Base-by-base conservation (phyloP, 2,888 invertebrate species). In the Tachina fera region DNA sequence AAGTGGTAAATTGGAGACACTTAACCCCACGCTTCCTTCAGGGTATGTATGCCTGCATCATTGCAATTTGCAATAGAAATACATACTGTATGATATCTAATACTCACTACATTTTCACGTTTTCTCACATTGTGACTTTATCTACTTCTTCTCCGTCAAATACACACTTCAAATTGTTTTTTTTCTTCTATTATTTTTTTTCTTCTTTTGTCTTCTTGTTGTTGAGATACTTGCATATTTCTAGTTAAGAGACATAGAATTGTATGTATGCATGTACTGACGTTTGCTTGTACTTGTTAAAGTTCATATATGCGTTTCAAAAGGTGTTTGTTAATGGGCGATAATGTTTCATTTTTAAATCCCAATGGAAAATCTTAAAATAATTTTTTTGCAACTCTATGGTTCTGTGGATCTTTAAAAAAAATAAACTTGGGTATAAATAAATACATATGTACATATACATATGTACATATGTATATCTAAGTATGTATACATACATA, bases 91-190 rank as follows among this genome's bases (percentile, higher is more conserved):
- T 74, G 61, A 83, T 70, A 80, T 80, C 74, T 86, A 76, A 86
- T 86, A 82, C 70, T 80, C 43, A 49, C 58, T 72, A 58, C 68
- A 43, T 81, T 84, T 83, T 87, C 63, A 79, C 51, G 71, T 81
- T 83, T 83, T 84, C 75, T 86, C 71, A 49, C 76, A 60, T 85
- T 85, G 68, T 80, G 70, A 58, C 74, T 79, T 74, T 68, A 53
- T 56, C 45, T 68, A 41, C 68, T 58, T 76, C 68, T 78, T 58
- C 41, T 68, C 10, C 56, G 56, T 78, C 56, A 65, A 60, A 76
- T 82, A 68, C 60, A 71, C 72, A 53, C 74, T 81, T 68, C n/a
- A 81, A 77, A 68, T 78, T 14, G 13, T 63, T 45, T 65, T 65
- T 49, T 49, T 49, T n/a, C n/a, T 9, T 5, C 9, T 16, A 16